Conservation (phyloP, 2,113 vertebrate genomes). For the Syngnathus floridae region DNA sequence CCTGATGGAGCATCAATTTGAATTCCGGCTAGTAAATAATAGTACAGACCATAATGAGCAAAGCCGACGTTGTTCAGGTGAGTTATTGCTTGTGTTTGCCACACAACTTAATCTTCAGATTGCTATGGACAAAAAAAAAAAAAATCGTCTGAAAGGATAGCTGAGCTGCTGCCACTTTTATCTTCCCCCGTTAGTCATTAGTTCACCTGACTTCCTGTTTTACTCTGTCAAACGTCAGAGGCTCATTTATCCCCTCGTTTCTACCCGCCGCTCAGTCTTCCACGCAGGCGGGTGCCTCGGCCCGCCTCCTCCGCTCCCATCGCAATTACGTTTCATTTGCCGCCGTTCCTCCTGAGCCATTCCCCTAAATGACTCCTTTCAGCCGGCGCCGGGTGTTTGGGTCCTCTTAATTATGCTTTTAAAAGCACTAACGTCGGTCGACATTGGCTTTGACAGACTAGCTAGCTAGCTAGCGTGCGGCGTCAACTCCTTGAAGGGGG, state of each 20-base stretch:
- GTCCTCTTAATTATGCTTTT: constrained; percentile 60
- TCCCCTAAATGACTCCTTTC: constrained; percentile 61
- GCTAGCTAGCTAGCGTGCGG: not conserved
- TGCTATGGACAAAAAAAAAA: not conserved
- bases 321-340: constrained; percentile 72
- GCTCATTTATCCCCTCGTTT: constrained; percentile 51
- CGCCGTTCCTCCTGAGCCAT: constrained; percentile 56
- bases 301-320: constrained; percentile 52
- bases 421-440: constrained; percentile 2
- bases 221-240: constrained; percentile 36
- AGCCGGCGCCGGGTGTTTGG: constrained; percentile 53
- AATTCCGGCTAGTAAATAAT: constrained; percentile 28
- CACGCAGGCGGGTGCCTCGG: constrained; percentile 41
- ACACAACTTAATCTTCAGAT: not conserved
- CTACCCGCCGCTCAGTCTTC: constrained; percentile 25
- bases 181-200: constrained; percentile 31
- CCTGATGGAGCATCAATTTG: constrained; percentile 22
- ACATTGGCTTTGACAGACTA: not conserved
- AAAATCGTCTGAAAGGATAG: not conserved
- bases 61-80: constrained; percentile 5
- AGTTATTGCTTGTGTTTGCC: not conserved
- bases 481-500: not conserved
- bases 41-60: constrained; percentile 22
- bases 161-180: not conserved
- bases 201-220: constrained; percentile 21